Percentiles rank a stretch among this genome's conserved stretches.
Conservation (phyloP, 2,888 invertebrate species). For the Dolomedes plantarius region DNA sequence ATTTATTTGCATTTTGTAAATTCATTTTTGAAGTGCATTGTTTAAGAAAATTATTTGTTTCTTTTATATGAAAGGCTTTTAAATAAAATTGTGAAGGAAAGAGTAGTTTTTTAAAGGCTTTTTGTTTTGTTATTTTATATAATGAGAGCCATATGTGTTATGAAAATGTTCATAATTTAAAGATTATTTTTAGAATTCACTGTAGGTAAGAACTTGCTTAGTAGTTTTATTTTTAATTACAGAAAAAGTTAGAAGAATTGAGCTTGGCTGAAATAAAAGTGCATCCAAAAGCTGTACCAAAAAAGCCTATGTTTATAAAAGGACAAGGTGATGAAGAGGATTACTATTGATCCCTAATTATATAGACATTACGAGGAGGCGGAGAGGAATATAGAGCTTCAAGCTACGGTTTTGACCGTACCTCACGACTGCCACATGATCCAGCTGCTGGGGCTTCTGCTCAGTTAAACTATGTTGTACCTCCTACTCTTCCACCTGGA, state of each 20-base stretch:
- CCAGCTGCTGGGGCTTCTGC: conserved; percentile 19
- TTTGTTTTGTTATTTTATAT: no score
- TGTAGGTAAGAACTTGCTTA: no score
- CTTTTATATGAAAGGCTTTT: no score
- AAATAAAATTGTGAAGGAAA: no score
- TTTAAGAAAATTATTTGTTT: no score
- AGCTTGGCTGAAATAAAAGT: conserved; percentile 36
- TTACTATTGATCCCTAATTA: conserved; percentile 64
- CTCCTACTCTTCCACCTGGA: conserved; percentile 42
- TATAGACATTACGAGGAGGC: conserved; percentile 63
- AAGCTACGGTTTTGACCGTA: conserved; percentile 36
- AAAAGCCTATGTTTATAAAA: conserved; percentile 55
- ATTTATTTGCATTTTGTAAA: no score
- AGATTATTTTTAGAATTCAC: no score
- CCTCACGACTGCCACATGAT: conserved; percentile 38
- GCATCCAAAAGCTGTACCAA: conserved; percentile 17
- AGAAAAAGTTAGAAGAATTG: conserved; percentile 72
- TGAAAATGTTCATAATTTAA: no score
- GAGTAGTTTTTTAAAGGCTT: no score
- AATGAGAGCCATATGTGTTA: no score
- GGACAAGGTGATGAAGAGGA: conserved; percentile 72
- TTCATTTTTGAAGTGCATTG: no score
- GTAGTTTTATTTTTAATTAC: background rate
- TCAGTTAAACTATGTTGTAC: conserved; percentile 57
- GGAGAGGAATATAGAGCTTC: conserved; percentile 61